phyloP scores from a whole-genome alignment of 2,888 invertebrate genomes.

The Tetheella fluctuosa region DNA sequence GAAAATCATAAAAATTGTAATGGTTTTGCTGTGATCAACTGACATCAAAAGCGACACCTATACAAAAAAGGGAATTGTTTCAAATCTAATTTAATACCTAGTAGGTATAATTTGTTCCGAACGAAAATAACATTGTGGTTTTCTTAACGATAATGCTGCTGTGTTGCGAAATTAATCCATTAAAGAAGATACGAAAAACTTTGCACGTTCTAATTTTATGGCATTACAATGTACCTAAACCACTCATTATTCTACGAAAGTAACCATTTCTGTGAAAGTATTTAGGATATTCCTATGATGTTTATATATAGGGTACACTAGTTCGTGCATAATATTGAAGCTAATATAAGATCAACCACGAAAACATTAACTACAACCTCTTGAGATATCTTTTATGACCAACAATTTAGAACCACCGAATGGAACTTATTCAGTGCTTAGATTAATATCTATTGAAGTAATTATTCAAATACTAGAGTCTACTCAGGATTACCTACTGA shows the following conservation, averaged over 20 bases:
- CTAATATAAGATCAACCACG: no score
- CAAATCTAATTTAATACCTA: slow-evolving; percentile 1
- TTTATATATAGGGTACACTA: no score
- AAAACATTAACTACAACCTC: no score
- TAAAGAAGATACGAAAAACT: slow-evolving; percentile 2
- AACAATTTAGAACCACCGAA: no score
- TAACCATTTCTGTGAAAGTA: slow-evolving; percentile 2
- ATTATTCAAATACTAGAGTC: slow-evolving; percentile 10
- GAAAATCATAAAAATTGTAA: no score
- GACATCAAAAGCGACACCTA: neutral
- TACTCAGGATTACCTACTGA: slow-evolving; percentile 7
- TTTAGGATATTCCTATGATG: no score
- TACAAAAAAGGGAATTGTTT: neutral
- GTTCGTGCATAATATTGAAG: no score
- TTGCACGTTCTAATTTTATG: slow-evolving; percentile 6
- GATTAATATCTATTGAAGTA: neutral
- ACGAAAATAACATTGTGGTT: slow-evolving; percentile 15
- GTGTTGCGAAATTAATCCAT: slow-evolving; percentile 12
- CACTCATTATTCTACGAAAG: slow-evolving; percentile 6
- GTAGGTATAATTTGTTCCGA: neutral
- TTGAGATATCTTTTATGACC: no score
- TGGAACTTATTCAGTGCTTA: neutral
- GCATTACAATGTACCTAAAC: neutral
- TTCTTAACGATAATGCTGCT: slow-evolving; percentile 16
- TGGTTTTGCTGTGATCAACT: neutral